These are phyloP conservation scores for Cryptoprocta ferox DNA, from an alignment of 2,797 vertebrate species.

Conservation along the genomic window DNA sequence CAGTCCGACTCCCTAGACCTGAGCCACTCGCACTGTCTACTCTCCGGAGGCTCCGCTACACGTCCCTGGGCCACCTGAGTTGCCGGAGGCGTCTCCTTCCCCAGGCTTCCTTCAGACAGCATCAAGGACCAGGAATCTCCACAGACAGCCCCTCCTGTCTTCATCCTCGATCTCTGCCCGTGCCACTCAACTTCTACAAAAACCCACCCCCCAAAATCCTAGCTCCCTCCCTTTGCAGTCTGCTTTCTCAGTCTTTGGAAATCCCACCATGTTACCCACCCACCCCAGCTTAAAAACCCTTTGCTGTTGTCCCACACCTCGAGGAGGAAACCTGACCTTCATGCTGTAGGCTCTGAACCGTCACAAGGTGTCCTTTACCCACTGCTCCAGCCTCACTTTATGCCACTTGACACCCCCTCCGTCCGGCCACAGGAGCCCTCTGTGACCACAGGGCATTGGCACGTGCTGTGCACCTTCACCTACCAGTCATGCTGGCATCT, in stretches of 20 bases:
- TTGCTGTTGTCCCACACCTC: background rate
- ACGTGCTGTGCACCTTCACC: background rate
- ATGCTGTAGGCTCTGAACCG: background rate
- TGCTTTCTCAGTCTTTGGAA: background rate
- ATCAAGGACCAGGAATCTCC: fast-evolving
- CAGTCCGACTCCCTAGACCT: background rate
- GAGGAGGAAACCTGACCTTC: background rate
- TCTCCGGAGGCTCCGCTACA: background rate
- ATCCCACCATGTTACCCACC: no score
- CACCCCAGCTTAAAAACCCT: background rate
- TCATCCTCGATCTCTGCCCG: background rate
- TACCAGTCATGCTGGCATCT: background rate
- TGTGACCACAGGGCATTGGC: background rate
- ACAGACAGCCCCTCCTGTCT: background rate
- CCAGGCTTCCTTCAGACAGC: background rate
- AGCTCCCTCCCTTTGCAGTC: background rate
- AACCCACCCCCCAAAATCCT: background rate
- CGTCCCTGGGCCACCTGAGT: background rate
- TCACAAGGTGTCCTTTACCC: background rate
- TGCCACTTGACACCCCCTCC: background rate
- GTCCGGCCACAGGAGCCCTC: background rate
- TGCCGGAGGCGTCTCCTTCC: background rate
- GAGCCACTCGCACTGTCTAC: background rate
- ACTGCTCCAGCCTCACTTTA: background rate
- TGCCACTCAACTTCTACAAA: background rate